Evolutionary conservation across 2,113 vertebrate species (phyloP).

Genomic region (Merops nubicus): DNA sequence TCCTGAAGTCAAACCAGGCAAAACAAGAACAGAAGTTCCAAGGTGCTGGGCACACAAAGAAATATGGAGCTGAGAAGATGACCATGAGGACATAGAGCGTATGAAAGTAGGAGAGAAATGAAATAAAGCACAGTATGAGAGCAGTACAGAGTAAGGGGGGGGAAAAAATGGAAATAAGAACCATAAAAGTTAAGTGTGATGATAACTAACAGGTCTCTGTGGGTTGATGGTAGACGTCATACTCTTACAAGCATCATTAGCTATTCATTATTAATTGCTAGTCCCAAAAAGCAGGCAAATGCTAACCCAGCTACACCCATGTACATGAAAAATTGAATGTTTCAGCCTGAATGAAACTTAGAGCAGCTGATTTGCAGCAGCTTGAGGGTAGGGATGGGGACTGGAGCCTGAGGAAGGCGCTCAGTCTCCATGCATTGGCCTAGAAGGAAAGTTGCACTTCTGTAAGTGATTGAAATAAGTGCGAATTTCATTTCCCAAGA

Average conservation of each 20-base stretch:
- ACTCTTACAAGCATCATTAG: not conserved
- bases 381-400: not conserved
- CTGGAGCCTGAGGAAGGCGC: not conserved
- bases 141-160: not conserved
- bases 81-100: accelerated
- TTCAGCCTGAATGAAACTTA: not conserved
- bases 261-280: not conserved
- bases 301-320: not conserved
- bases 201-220: not conserved
- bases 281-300: not conserved
- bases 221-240: not conserved
- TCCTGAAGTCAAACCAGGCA: not conserved
- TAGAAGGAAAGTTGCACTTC: not conserved
- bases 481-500: not conserved
- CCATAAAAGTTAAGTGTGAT: not conserved
- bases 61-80: not conserved
- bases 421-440: accelerated
- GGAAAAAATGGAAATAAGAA: not conserved
- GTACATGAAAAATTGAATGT: not conserved
- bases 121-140: not conserved
- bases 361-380: not conserved
- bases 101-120: not conserved
- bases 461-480: not conserved
- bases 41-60: not conserved
- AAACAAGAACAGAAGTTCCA: not conserved